Evolutionary conservation across 2,888 invertebrate species (phyloP), one percentile per base, ranked within the genome.

Genomic region (Anodontia alba): DNA sequence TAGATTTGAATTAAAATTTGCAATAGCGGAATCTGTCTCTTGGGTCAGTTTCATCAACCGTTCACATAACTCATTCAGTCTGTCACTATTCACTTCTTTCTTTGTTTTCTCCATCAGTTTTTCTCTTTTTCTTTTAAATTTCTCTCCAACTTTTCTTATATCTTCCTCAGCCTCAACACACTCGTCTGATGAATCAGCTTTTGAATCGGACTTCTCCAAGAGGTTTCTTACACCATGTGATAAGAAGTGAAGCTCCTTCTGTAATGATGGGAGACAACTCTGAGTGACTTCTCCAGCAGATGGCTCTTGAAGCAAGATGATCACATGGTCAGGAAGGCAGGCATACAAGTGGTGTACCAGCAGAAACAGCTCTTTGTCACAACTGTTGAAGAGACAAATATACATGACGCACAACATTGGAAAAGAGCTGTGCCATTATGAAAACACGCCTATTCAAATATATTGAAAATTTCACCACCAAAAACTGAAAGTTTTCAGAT

Each of bases 331-430:
- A 43, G 87, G 84, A 31, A 87, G 77, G 68, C 81, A 46, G 10
- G 73, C 17, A 49, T 87, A 87, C 42, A 87, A 57, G 66, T 84
- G 87, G 29, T 84, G 87, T 31, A 87, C 66, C 46, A 78, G 36
- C 51, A 87, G 69, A 20, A 81, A 76, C 42, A 87, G 43, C 36
- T 87, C 84, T 29, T 80, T 72, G 23, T 72, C 57, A 33, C 57
- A 62, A 7, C 86, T 87, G 71, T 31, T 70, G 66, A 26, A 57
- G n/a, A 42, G 36, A 66, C 7, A 57, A 57, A 8, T 7, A n/a
- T n/a, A n/a, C n/a, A n/a, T n/a, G n/a, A n/a, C n/a, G n/a, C n/a
- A n/a, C n/a, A n/a, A n/a, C n/a, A n/a, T n/a, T n/a, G n/a, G 62
- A 73, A 51, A n/a, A n/a, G n/a, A n/a, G n/a, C n/a, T n/a, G n/a